Evolutionary conservation across 2,113 vertebrate species (phyloP).

Genomic region (Lepisosteus oculatus): DNA sequence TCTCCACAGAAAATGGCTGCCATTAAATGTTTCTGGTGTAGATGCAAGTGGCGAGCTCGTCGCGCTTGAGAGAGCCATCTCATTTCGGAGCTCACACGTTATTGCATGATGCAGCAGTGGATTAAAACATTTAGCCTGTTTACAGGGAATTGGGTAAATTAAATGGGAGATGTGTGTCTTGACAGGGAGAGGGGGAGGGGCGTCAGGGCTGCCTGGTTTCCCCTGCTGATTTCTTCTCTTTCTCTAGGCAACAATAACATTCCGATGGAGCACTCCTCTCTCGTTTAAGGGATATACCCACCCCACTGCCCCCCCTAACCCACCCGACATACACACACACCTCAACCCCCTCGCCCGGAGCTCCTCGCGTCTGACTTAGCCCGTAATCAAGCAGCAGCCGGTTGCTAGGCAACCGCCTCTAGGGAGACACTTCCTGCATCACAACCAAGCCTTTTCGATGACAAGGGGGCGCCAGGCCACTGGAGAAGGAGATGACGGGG

Average conservation of each 20-base stretch:
- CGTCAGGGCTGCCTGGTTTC: not conserved
- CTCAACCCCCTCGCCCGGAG: not conserved
- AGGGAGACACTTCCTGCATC: constrained; percentile 52
- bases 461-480: constrained; percentile 35
- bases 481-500: constrained; percentile 5
- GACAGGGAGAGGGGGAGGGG: not conserved
- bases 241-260: not conserved
- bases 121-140: not conserved
- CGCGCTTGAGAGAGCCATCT: not conserved
- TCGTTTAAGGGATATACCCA: constrained; percentile 14
- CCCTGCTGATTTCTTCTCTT: not conserved
- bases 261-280: not conserved
- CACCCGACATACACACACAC: not conserved
- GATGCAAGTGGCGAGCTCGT: not conserved
- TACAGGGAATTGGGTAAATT: not conserved
- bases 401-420: constrained; percentile 72
- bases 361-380: constrained; percentile 53
- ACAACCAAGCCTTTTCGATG: constrained; percentile 48
- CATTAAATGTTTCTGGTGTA: not conserved
- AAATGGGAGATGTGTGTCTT: not conserved
- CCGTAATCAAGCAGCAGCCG: constrained; percentile 52
- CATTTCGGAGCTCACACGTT: not conserved
- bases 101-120: not conserved
- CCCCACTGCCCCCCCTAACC: constrained; percentile 28
- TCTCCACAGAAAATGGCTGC: not conserved